phyloP scores from a whole-genome alignment of 2,888 invertebrate genomes.

The Pycnomerus fuliginosus region DNA sequence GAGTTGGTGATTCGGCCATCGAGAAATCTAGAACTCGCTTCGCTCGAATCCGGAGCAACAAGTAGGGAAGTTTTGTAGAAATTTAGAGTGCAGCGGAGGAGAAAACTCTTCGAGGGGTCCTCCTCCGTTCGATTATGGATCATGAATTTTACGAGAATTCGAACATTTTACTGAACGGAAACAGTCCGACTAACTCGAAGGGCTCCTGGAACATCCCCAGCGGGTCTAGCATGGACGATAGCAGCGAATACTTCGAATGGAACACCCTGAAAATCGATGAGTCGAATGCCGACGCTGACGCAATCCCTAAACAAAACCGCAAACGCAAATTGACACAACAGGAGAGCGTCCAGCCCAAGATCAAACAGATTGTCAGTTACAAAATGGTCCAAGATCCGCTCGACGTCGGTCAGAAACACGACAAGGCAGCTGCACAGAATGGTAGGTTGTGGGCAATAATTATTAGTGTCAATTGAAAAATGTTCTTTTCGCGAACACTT shows the following conservation, averaged over 20 bases:
- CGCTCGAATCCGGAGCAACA: not conserved
- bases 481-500: too few species aligned
- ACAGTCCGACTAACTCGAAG: conserved; percentile 40
- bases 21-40: conserved; percentile 20
- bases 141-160: conserved; percentile 49
- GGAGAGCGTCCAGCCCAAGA: conserved; percentile 22
- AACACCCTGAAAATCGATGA: conserved; percentile 47
- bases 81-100: not conserved
- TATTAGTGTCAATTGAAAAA: not conserved
- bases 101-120: not conserved
- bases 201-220: conserved; percentile 45
- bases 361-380: conserved; percentile 26
- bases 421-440: conserved; percentile 32
- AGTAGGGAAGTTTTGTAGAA: conserved; percentile 11
- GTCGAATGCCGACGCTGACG: conserved; percentile 27
- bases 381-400: conserved; percentile 31
- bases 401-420: conserved; percentile 32
- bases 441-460: conserved; percentile 40
- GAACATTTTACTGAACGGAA: conserved; percentile 41
- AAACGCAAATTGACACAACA: conserved; percentile 29
- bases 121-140: conserved; percentile 47
- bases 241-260: conserved; percentile 51
- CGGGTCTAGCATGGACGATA: conserved; percentile 42
- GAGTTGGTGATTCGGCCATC: conserved; percentile 33
- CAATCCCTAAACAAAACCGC: conserved; percentile 22